Percentiles rank a stretch among this genome's conserved stretches.
Conservation (phyloP, 2,888 invertebrate species). For the Acheta domesticus region DNA sequence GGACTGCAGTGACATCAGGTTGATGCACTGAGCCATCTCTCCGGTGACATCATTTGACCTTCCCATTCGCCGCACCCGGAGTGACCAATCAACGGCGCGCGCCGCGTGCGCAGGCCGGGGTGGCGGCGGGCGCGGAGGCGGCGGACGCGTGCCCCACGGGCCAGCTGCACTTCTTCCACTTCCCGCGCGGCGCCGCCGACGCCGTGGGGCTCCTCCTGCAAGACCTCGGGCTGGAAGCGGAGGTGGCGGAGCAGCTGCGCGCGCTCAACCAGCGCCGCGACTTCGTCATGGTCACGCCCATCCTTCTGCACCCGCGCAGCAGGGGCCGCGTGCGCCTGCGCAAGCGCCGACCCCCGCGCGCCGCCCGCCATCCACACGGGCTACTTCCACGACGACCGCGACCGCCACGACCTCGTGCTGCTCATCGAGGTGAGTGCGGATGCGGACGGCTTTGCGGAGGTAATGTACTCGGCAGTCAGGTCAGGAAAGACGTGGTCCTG, state of each 20-base stretch:
- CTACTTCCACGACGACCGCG: constrained; percentile 83
- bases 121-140: background rate
- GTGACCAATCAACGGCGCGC: no score
- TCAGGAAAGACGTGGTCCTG: no score
- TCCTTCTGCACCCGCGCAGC: constrained; percentile 81
- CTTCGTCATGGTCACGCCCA: constrained; percentile 78
- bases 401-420: constrained; percentile 62
- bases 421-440: background rate
- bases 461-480: no score
- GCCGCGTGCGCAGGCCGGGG: background rate
- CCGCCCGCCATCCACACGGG: constrained; percentile 89
- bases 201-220: background rate
- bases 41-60: no score
- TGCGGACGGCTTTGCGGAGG: constrained; percentile 61
- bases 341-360: constrained; percentile 61
- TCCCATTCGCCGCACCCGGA: no score
- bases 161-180: background rate
- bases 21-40: no score
- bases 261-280: constrained; percentile 68
- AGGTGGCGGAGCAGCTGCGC: constrained; percentile 41
- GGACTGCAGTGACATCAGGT: no score
- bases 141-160: background rate
- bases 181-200: background rate
- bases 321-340: constrained; percentile 49
- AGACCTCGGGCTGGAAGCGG: background rate